Evolutionary conservation across 1,140 invertebrate genomes (phyloP).

Genomic region (Zelostemma sp.): DNA sequence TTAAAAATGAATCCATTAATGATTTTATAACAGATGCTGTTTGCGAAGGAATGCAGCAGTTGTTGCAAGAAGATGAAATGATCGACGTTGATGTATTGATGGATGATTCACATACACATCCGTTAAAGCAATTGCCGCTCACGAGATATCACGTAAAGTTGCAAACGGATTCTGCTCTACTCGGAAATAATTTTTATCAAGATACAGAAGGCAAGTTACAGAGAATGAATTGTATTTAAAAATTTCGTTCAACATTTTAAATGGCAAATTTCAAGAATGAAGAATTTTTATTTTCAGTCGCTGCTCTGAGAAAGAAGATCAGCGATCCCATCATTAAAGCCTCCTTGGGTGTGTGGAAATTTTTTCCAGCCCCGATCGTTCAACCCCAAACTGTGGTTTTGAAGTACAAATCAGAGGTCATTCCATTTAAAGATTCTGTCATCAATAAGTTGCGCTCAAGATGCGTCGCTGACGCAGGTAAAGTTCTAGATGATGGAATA

Average conservation of each 20-base stretch:
- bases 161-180: slow-evolving; percentile 27
- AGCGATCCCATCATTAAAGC: slow-evolving; percentile 24
- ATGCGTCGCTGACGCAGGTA: slow-evolving; percentile 75
- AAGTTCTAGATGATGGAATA: too few species aligned
- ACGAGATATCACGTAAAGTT: slow-evolving; percentile 38
- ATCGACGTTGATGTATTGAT: slow-evolving; percentile 39
- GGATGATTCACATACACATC: slow-evolving; percentile 20
- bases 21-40: slow-evolving; percentile 22
- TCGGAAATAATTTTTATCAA: slow-evolving; percentile 30
- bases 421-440: slow-evolving; percentile 67
- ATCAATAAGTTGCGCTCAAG: slow-evolving; percentile 68
- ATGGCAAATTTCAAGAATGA: neutral
- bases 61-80: slow-evolving; percentile 30
- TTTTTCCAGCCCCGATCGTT: slow-evolving; percentile 42
- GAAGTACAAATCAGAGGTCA: slow-evolving; percentile 64
- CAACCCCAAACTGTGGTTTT: slow-evolving; percentile 59
- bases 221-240: neutral
- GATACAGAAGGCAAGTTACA: slow-evolving; percentile 20
- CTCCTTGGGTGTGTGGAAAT: slow-evolving; percentile 36
- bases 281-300: slow-evolving; percentile 14
- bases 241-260: too few species aligned
- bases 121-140: slow-evolving; percentile 19
- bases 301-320: slow-evolving; percentile 19
- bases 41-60: slow-evolving; percentile 36
- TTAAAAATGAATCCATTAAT: too few species aligned